Evolutionary conservation across 1,140 invertebrate species (phyloP).

Genomic region (Eriocheir sinensis): DNA sequence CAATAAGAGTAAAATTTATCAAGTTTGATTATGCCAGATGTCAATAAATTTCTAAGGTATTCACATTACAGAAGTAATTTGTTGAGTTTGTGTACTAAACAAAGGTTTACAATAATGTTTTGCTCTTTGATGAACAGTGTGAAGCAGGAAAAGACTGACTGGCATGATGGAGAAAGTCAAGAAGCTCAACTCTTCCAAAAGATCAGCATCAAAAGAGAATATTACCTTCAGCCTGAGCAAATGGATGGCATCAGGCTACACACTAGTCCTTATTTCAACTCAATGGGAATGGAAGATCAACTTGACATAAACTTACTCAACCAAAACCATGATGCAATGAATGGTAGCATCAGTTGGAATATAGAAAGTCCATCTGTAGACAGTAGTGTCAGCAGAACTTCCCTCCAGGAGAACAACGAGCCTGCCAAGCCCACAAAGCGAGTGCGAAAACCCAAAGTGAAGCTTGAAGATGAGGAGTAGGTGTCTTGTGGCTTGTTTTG

Average conservation of each 20-base stretch:
- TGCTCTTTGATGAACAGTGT: conserved; percentile 6
- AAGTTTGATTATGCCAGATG: no score
- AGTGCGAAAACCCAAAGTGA: conserved; percentile 66
- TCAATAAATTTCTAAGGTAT: no score
- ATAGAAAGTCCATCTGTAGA: not conserved
- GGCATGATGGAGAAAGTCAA: conserved; percentile 64
- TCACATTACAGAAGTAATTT: not conserved
- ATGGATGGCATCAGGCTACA: conserved; percentile 34
- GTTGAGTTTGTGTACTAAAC: not conserved
- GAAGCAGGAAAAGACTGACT: conserved; percentile 52
- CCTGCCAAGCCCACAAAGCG: conserved; percentile 46
- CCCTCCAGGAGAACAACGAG: conserved; percentile 61
- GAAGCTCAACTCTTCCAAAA: conserved; percentile 64
- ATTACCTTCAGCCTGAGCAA: conserved; percentile 49
- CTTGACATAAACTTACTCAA: conserved; percentile 38
- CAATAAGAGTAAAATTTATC: no score
- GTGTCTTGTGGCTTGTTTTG: no score
- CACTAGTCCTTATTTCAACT: conserved; percentile 55
- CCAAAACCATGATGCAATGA: not conserved
- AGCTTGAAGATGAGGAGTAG: conserved; percentile 70
- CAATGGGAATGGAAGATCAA: conserved; percentile 27
- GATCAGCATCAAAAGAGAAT: conserved; percentile 63
- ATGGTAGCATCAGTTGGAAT: conserved; percentile 18
- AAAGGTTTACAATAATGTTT: not conserved
- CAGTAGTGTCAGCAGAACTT: conserved; percentile 36